phyloP scores from a whole-genome alignment of 2,888 invertebrate species.

The Cantharis rufa region DNA sequence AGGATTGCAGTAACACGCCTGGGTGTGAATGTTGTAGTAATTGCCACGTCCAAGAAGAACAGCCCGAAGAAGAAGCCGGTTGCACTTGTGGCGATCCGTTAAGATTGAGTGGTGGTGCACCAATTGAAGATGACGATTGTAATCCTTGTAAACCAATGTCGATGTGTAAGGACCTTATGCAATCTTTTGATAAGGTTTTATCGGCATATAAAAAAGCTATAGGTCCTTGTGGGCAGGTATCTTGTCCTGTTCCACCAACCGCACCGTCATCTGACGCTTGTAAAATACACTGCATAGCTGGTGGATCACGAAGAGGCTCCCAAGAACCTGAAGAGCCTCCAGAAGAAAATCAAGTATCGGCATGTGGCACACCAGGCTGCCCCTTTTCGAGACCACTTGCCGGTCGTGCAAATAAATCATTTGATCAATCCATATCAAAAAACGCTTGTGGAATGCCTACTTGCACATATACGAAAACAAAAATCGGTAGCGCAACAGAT shows the following conservation, averaged over 20 bases:
- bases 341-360: conserved; percentile 27
- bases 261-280: conserved; percentile 44
- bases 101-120: conserved; percentile 40
- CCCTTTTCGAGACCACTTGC: conserved; percentile 26
- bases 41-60: not conserved
- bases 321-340: not conserved
- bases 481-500: conserved; percentile 44
- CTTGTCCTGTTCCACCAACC: conserved; percentile 46
- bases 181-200: conserved; percentile 49
- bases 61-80: conserved; percentile 9
- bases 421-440: conserved; percentile 18
- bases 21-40: not conserved
- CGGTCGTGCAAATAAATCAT: not conserved
- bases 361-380: conserved; percentile 38
- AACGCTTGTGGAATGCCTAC: conserved; percentile 47
- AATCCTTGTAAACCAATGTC: conserved; percentile 40
- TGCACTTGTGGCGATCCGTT: conserved; percentile 3
- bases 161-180: conserved; percentile 51
- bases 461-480: conserved; percentile 50
- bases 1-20: not conserved
- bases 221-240: conserved; percentile 50
- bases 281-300: conserved; percentile 39
- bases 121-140: conserved; percentile 27
- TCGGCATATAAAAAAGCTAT: conserved; percentile 48
- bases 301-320: not conserved